Percentiles rank a stretch among this genome's conserved stretches.
These are phyloP conservation scores for Nomada flava DNA, from an alignment of 2,888 invertebrate species.

Conservation along the genomic window DNA sequence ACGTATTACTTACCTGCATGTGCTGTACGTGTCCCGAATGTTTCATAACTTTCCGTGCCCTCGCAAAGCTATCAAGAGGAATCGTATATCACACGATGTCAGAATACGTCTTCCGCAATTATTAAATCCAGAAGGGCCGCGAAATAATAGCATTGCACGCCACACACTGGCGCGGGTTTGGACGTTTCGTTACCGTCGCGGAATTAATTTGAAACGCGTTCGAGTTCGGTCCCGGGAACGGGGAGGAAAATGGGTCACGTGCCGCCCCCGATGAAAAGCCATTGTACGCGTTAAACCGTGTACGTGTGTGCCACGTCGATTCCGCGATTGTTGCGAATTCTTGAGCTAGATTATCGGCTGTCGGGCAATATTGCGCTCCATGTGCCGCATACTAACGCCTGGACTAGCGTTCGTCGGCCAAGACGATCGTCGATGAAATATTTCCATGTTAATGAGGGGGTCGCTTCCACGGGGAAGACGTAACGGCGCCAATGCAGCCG, in stretches of 20 bases:
- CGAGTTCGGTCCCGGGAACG: constrained; percentile 59
- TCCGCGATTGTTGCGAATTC: constrained; percentile 69
- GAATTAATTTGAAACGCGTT: constrained; percentile 75
- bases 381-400: constrained; percentile 46
- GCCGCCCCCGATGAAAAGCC: constrained; percentile 62
- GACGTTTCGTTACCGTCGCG: constrained; percentile 69
- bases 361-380: constrained; percentile 47
- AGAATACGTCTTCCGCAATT: neutral
- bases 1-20: too few species aligned
- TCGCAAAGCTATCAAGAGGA: neutral
- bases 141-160: constrained; percentile 17
- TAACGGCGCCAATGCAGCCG: neutral
- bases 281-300: constrained; percentile 65
- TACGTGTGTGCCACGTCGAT: constrained; percentile 48
- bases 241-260: constrained; percentile 72
- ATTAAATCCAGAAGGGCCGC: constrained; percentile 1
- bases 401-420: neutral
- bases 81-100: neutral
- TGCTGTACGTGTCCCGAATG: too few species aligned
- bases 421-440: constrained; percentile 42
- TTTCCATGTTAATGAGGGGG: constrained; percentile 36
- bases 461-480: constrained; percentile 9
- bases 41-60: too few species aligned
- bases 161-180: constrained; percentile 44
- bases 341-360: constrained; percentile 68